Conservation (phyloP, 2,797 vertebrate species). For the Catharus ustulatus region DNA sequence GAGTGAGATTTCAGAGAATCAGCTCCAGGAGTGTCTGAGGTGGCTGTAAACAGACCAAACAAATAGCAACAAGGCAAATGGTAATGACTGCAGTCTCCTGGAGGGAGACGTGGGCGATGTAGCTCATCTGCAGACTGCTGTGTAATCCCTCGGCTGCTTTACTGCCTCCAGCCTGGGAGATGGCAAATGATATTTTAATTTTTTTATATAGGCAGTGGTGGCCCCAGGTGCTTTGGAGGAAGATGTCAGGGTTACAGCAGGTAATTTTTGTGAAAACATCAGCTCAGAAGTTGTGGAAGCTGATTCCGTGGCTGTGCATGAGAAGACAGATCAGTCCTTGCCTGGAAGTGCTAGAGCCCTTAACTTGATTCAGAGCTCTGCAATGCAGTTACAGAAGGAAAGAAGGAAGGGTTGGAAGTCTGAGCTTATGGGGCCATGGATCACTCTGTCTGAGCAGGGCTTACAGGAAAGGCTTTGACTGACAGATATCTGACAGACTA, state of each 20-base stretch:
- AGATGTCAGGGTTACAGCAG: not conserved
- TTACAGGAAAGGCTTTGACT: not conserved
- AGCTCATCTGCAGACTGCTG: not conserved
- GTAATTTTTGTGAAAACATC: not conserved
- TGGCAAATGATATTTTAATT: not conserved
- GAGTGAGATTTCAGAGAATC: not conserved
- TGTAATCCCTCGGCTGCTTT: not conserved
- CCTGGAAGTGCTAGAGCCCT: not conserved
- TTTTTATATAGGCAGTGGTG: not conserved
- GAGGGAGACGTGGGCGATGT: not conserved
- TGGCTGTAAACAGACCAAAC: not conserved
- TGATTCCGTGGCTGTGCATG: rapidly evolving
- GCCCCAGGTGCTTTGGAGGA: not conserved
- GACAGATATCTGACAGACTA: not conserved
- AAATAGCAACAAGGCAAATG: not conserved
- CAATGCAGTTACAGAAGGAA: not conserved
- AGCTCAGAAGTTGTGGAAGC: rapidly evolving
- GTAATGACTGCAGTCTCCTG: not conserved
- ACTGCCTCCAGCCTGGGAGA: not conserved
- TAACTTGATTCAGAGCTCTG: not conserved
- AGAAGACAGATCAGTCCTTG: not conserved
- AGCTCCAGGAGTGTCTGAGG: not conserved
- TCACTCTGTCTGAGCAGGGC: not conserved
- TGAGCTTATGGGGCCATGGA: not conserved
- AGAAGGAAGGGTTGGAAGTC: not conserved